phyloP scores from a whole-genome alignment of 2,113 vertebrate species.

The Bufo gargarizans region DNA sequence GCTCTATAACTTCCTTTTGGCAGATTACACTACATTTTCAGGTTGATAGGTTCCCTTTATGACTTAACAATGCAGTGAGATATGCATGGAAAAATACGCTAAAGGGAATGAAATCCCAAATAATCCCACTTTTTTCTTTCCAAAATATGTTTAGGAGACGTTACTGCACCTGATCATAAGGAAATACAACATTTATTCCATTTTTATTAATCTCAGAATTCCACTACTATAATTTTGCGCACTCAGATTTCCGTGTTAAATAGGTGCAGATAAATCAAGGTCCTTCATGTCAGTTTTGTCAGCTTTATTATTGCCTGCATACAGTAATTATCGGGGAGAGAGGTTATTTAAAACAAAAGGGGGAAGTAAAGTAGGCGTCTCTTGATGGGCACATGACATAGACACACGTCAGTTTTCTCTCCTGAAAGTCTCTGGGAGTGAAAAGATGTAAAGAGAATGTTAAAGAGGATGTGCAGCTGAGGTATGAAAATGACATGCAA shows the following conservation, averaged over 20 bases:
- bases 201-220: background rate
- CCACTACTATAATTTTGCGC: background rate
- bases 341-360: conserved; percentile 46
- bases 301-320: conserved; percentile 35
- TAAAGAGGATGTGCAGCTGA: background rate
- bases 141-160: too few relatives aligned
- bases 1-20: too few relatives aligned
- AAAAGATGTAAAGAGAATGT: conserved; percentile 2
- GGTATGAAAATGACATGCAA: too few relatives aligned
- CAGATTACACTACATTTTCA: too few relatives aligned
- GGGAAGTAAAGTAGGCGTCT: conserved; percentile 4
- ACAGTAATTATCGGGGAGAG: conserved; percentile 5
- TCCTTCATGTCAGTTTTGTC: conserved; percentile 26
- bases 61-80: too few relatives aligned
- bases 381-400: conserved; percentile 9
- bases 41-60: too few relatives aligned
- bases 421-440: background rate
- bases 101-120: too few relatives aligned
- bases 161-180: background rate
- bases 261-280: conserved; percentile 29
- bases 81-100: too few relatives aligned
- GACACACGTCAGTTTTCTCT: conserved; percentile 21
- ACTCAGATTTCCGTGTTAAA: background rate
- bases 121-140: too few relatives aligned
- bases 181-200: conserved; percentile 2